Evolutionary conservation across 2,113 vertebrate species (phyloP), one percentile per base, ranked within the genome.

Genomic region (Rhinoderma darwinii): DNA sequence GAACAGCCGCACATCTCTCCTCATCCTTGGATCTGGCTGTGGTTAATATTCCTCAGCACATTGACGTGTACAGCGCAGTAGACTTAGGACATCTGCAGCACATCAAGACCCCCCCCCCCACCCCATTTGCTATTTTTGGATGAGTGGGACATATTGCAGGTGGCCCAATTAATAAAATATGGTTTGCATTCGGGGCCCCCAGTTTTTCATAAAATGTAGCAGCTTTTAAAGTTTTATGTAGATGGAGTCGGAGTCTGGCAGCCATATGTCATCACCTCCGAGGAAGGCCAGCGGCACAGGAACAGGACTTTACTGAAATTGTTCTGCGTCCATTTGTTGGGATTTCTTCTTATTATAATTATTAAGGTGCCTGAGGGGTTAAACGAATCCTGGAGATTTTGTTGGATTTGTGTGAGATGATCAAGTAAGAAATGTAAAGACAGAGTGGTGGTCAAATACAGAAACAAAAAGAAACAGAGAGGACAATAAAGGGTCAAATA

Each of bases 141-240:
- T 88, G 88, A 90, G 88, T 90, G 83, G 86, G 89, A 90, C 85
- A 90, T 90, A 79, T 83, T 89, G 88, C 91, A 91, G 92, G 93
- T 92, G 92, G 90, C 70, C 88, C 90, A 91, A 91, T 89, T 77
- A 92, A 91, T 93, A 86, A 92, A 91, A 88, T 80, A 91, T 88
- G 89, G 87, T 89, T 91, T 90, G 70, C 85, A 91, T 89, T 89
- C 90, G 88, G 47, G 70, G 87, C 74, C 88, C 4, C 37, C 76
- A 11, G 84, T 75, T 84, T 63, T 90, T 89, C 88, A 82, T 88
- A 90, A 83, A 44, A 11, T 4, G 85, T 18, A 72, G 7, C 39
- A 54, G 89, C 66, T 89, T 86, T 37, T 88, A 63, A 87, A 82
- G 44, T 75, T 81, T 88, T 88, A 68, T 39, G 72, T 35, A 76